Base-by-base conservation (phyloP, 1,140 invertebrate species). In the Latrodectus geometricus region DNA sequence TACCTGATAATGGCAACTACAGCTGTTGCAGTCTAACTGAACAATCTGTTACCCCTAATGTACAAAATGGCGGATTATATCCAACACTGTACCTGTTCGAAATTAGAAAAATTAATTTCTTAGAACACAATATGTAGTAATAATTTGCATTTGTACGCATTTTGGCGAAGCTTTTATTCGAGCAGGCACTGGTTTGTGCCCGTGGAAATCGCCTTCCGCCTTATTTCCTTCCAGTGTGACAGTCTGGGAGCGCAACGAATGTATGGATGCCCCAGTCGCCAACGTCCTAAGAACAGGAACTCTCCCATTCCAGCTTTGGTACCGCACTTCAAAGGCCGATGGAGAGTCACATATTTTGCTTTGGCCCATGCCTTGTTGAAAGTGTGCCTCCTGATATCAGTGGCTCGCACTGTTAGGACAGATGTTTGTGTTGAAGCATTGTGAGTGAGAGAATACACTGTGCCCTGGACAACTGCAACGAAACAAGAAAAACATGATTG, bases 211-310 rank as follows among this genome's bases (percentile, higher is more conserved):
- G 95, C 91, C 66, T 92, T 91, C 11, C 92, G 90, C 2, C 94
- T 93, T 9, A 95, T 91, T 52, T 91, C 89, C 1, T 91, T 91
- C 95, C 95, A 96, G 66, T 95, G 93, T 68, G 94, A 93, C 14
- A 94, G 90, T 81, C 94, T 92, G 0, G 95, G 95, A 0, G 95
- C 95, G 89, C 96, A 96, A 0, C 93, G 92, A 15, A 96, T 90
- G 3, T 93, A 91, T 20, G 95, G 91, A 49, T 94, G 92, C 4
- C 95, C 95, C 15, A 96, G 92, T 87, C 94, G 92, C 82, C 94
- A 92, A 77, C 94, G 92, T 15, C 95, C 95, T 93, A 96, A 95
- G 90, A 96, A 94, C 56, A 96, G 92, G 91, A 96, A 96, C 91
- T 95, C 94, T 0, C 95, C 95, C 12, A 92, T 91, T 9, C 95